A percentile compares a stretch with the other conserved stretches of the same genome.
Conservation (phyloP, 2,113 vertebrate genomes). For the Elephantulus edwardii region DNA sequence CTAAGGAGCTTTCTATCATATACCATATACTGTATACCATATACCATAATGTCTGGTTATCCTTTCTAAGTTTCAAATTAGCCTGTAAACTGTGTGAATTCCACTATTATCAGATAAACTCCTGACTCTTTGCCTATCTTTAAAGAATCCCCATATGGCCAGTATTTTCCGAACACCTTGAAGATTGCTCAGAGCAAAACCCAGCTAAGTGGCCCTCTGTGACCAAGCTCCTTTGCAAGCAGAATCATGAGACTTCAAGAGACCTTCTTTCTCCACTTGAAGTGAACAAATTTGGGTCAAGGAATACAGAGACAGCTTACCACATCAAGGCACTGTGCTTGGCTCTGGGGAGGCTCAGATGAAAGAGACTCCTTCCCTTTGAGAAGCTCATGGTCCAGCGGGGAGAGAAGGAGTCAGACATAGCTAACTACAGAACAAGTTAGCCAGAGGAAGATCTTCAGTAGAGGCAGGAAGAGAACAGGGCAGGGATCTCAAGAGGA, state of each 20-base stretch:
- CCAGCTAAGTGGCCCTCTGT: background rate
- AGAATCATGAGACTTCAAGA: background rate
- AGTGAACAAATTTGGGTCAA: background rate
- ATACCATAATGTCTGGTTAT: background rate
- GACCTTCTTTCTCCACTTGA: background rate
- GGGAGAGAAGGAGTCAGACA: background rate
- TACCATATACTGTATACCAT: too few species aligned
- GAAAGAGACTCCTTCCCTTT: background rate
- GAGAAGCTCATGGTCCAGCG: background rate
- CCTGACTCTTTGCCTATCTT: background rate
- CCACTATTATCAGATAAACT: background rate
- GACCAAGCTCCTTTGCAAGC: background rate
- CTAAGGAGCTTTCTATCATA: too few species aligned
- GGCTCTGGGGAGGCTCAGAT: background rate
- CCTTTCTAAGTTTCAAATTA: slow-evolving; percentile 8
- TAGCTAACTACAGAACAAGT: background rate
- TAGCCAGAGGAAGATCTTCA: background rate
- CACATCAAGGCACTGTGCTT: background rate
- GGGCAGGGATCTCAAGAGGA: background rate
- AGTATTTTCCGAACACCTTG: slow-evolving; percentile 6
- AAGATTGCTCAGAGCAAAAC: background rate
- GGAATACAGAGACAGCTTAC: background rate
- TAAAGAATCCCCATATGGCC: background rate
- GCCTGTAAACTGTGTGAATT: background rate
- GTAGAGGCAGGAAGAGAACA: background rate